phyloP scores from a whole-genome alignment of 1,140 invertebrate species.

The Lycorma delicatula region DNA sequence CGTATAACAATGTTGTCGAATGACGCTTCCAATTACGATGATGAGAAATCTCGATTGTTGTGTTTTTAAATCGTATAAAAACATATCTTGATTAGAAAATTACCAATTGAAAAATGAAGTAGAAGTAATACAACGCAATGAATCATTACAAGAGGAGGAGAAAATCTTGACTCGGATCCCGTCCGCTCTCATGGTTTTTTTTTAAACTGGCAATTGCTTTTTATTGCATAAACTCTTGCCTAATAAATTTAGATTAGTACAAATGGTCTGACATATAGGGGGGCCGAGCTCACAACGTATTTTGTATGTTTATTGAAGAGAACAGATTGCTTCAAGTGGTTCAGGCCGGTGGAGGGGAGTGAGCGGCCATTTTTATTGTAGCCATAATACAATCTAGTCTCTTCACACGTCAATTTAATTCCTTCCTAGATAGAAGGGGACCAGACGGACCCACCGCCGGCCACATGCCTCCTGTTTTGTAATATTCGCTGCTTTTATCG shows the following conservation, averaged over 20 bases:
- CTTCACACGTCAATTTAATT: constrained; percentile 24
- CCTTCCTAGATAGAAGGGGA: too few species aligned
- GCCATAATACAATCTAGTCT: constrained; percentile 12
- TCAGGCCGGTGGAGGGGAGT: not conserved
- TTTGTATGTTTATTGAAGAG: constrained; percentile 24
- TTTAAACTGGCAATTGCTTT: constrained; percentile 25
- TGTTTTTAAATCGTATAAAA: constrained; percentile 12
- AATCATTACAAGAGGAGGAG: constrained; percentile 18
- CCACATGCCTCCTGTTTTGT: too few species aligned
- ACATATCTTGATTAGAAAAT: constrained; percentile 26
- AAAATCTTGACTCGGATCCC: constrained; percentile 15
- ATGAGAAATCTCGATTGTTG: constrained; percentile 14
- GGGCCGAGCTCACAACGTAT: constrained; percentile 9
- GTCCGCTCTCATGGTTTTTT: not conserved
- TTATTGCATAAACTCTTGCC: constrained; percentile 28
- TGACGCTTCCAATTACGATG: constrained; percentile 13
- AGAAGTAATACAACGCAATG: constrained; percentile 12
- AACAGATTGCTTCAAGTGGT: constrained; percentile 21
- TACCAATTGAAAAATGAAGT: constrained; percentile 26
- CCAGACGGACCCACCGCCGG: too few species aligned
- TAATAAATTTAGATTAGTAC: constrained; percentile 31
- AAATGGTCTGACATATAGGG: constrained; percentile 20
- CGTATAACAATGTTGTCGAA: constrained; percentile 5
- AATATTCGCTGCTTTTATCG: too few species aligned
- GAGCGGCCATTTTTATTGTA: constrained; percentile 18